Evolutionary conservation across 2,113 vertebrate species (phyloP), one percentile per base, ranked within the genome.

Genomic region (Corvus moneduloides): DNA sequence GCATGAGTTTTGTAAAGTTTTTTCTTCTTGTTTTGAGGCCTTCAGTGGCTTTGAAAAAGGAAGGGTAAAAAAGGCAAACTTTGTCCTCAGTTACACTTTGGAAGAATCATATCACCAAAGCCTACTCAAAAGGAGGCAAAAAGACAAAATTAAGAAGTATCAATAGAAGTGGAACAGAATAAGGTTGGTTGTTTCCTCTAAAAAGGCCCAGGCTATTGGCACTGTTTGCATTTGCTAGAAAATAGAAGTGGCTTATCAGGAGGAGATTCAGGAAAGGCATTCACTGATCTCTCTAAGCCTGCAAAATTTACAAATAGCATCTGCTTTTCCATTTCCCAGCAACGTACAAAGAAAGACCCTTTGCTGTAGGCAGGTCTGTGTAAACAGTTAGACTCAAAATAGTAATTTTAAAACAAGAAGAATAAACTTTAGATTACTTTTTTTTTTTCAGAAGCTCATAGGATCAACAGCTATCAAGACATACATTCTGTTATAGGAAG

Each of bases 401-500:
- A 63, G 68, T 72, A 87, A n/a, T 71, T 84, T 90, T 87, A 43
- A 84, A 93, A 95, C 86, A 95, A 83, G 84, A 91, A 95, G 87
- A 92, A 97, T 72, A 96, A 97, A 96, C 95, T 94, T 93, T 44
- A 93, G 43, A 46, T 74, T 63, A 69, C 35, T 2, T 62, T 79
- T 81, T 63, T 63, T 85, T 85, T 93, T 88, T 59, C 81, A 96
- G 64, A 93, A 94, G 81, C 80, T 92, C 66, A 84, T 51, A 92
- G 55, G 77, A 58, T 91, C 72, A 94, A 94, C 67, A 94, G 87
- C 81, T 89, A 90, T 72, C 55, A 80, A 96, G 95, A 96, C 75
- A 94, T 26, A 96, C 64, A 96, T 94, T 90, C 78, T 89, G 49
- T 76, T 76, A 86, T 17, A 90, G 58, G 80, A 94, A 92, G 39